Percentiles rank a stretch among this genome's conserved stretches.
phyloP scores from a whole-genome alignment of 1,140 invertebrate genomes.

The Drosophila carrolli region DNA sequence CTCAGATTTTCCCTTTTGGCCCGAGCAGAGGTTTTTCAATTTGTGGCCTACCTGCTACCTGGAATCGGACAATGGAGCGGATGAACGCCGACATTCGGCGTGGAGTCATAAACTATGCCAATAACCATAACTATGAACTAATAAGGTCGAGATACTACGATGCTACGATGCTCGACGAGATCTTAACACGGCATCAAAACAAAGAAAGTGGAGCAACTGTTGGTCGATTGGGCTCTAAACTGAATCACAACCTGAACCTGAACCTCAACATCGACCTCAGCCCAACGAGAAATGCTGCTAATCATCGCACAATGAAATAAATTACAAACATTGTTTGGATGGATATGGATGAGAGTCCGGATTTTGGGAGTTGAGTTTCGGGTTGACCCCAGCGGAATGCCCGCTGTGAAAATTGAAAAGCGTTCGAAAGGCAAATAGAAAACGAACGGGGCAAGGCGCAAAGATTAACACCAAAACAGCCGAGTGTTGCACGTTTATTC shows the following conservation, averaged over 20 bases:
- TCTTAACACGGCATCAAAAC: conserved; percentile 49
- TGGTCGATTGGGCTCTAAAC: too few relatives aligned
- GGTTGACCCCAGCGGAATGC: conserved; percentile 14
- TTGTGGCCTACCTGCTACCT: conserved; percentile 52
- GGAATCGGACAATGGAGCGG: conserved; percentile 52
- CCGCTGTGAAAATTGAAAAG: conserved; percentile 82
- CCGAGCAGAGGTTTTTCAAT: conserved; percentile 57
- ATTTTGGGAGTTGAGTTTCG: neutral
- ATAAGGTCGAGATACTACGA: conserved; percentile 49
- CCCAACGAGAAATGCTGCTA: conserved; percentile 71
- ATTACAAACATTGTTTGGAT: conserved; percentile 79
- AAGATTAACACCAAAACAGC: conserved; percentile 37
- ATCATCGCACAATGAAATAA: conserved; percentile 83
- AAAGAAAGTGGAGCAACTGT: conserved; percentile 60
- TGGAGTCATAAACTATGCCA: conserved; percentile 63
- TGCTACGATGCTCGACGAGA: conserved; percentile 2
- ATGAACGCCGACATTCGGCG: conserved; percentile 17
- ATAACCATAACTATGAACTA: conserved; percentile 78
- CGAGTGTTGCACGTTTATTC: conserved; percentile 30
- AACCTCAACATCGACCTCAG: too few relatives aligned
- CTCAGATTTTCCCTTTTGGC: conserved; percentile 66
- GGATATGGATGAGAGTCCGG: conserved; percentile 5
- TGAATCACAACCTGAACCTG: too few relatives aligned
- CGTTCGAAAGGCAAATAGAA: conserved; percentile 75
- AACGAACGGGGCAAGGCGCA: conserved; percentile 41